Percentiles rank a stretch among this genome's conserved stretches.
These are phyloP conservation scores for Dromaius novaehollandiae DNA, from an alignment of 2,113 vertebrate species.

Conservation along the genomic window DNA sequence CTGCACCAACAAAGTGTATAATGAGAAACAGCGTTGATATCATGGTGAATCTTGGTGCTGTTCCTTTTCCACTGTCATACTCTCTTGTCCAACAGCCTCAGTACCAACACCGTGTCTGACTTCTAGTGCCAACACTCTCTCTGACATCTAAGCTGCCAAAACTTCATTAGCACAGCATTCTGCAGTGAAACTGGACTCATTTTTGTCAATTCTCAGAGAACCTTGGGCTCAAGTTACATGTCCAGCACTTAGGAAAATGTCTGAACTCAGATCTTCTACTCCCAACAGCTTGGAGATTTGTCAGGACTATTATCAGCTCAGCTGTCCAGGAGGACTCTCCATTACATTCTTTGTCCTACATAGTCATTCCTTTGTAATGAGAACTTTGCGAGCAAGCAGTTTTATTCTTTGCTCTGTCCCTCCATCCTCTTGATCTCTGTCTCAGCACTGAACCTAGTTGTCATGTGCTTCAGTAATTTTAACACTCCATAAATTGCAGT, in stretches of 20 bases:
- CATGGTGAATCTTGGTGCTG: neutral
- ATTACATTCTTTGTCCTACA: neutral
- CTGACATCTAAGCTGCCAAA: neutral
- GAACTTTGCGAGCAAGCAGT: neutral
- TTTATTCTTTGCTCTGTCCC: neutral
- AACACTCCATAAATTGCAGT: slow-evolving; percentile 13
- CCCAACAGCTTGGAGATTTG: neutral
- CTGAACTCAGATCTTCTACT: neutral
- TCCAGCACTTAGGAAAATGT: neutral
- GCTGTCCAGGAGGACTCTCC: neutral
- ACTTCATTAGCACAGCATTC: neutral
- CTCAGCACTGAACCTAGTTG: neutral
- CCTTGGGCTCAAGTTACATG: neutral
- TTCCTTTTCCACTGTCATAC: neutral
- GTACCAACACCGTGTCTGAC: neutral
- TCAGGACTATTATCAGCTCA: neutral
- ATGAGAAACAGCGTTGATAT: neutral
- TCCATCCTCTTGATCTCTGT: neutral
- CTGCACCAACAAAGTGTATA: neutral
- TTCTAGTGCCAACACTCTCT: neutral
- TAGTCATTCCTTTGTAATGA: neutral
- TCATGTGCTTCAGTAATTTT: neutral
- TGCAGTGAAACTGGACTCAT: neutral
- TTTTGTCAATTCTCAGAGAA: neutral
- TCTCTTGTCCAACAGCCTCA: neutral